Evolutionary conservation across 2,797 vertebrate species (phyloP), one percentile per base, ranked within the genome.

Genomic region (Gobio occitaniae): DNA sequence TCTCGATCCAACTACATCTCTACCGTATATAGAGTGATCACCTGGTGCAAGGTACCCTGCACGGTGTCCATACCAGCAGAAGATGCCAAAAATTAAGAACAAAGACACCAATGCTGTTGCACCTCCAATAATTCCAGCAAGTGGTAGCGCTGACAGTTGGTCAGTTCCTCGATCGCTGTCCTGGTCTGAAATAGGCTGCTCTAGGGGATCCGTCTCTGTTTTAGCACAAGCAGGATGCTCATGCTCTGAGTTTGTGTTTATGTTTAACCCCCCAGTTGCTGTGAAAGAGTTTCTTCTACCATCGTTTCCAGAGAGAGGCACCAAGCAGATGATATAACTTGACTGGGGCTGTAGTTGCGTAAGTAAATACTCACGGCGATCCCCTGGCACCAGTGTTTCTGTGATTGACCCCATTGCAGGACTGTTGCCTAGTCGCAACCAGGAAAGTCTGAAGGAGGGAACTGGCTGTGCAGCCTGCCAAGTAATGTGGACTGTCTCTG

Each of bases 41-140:
- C 90, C 95, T 1, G 94, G 83, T 17, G 90, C 95, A 82, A 96
- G 95, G 89, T 97, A 97, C 9, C 97, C 94, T 0, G 96, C 92
- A 86, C 96, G 96, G 92, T 97, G 96, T 92, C 97, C 96, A 2
- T 97, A 97, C 96, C 97, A 98, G 94, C 97, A 98, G 92, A 97
- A 96, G 88, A 97, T 96, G 54, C 96, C 97, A 87, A 98, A 96
- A 88, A 97, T 96, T 86, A 98, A 92, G 81, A 97, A 92, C 88
- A 98, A 94, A 87, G 97, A 97, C 85, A 97, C 96, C 3, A 97
- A 92, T 68, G 97, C 97, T 72, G 96, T 95, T 0, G 97, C 96
- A 8, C 97, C 97, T 0, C 97, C 96, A 21, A 98, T 96, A 88
- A 98, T 97, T 79, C 96, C 97, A 1, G 97, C 97, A 90, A 98